phyloP scores from a whole-genome alignment of 2,797 vertebrate genomes.

The Nyctalus aviator region DNA sequence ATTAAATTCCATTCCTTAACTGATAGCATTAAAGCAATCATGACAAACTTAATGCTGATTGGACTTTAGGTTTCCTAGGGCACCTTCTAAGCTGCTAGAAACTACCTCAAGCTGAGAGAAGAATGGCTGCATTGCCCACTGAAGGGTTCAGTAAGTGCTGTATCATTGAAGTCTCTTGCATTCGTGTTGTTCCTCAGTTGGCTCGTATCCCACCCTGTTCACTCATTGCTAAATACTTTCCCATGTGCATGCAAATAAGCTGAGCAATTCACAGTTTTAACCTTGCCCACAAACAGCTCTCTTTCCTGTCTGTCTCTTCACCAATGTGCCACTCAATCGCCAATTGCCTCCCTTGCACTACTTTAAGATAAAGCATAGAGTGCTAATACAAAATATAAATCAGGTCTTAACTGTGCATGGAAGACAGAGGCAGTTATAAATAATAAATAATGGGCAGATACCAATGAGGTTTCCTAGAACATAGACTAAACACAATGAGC shows the following conservation, averaged over 20 bases:
- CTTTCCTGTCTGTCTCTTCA: background rate
- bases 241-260: conserved; percentile 15
- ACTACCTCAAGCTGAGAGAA: conserved; percentile 32
- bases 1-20: conserved; percentile 72
- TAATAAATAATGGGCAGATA: conserved; percentile 33
- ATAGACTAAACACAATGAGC: background rate
- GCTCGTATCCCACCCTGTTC: background rate
- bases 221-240: background rate
- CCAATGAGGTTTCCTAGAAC: background rate
- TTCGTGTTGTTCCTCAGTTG: background rate
- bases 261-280: background rate
- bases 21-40: conserved; percentile 54
- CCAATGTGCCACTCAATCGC: background rate
- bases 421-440: conserved; percentile 29
- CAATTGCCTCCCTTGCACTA: background rate
- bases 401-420: background rate
- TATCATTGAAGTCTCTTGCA: background rate
- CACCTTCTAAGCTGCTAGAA: conserved; percentile 20
- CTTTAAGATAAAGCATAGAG: background rate
- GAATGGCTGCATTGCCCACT: background rate
- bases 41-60: conserved; percentile 51
- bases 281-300: background rate
- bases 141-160: background rate
- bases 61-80: conserved; percentile 32
- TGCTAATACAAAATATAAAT: conserved; percentile 22